Evolutionary conservation across 2,888 invertebrate genomes (phyloP), one percentile per base, ranked within the genome.

Genomic region (Oithona nana): DNA sequence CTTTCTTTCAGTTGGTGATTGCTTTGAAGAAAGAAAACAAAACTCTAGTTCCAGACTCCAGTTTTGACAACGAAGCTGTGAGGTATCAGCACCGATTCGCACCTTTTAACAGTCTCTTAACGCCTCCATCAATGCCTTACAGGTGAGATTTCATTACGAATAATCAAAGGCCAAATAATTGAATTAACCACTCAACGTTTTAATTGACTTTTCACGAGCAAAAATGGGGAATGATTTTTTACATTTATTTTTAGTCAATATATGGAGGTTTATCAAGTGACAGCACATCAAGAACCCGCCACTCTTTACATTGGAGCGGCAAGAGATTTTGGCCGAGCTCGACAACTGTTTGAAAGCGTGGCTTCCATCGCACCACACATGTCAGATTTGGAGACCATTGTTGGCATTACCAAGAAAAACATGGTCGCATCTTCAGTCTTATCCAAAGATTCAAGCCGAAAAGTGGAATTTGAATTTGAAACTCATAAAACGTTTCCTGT

Each of bases 351-450:
- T n/a, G 59, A 59, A 28, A 20, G 22, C 11, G 50, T 49, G 20
- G 24, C 50, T n/a, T 26, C 48, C 8, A 24, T 39, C 16, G 39
- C 8, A 6, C 6, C 39, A 39, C 39, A 6, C 8, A 6, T 39
- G 8, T 6, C 39, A 39, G 59, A 59, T 2, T 48, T 60, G 69
- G 70, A 65, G 68, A 64, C 70, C 71, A 79, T 94, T 66, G 76
- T 93, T 58, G 88, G 87, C 75, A 85, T 95, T 67, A 84, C 88
- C 50, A 95, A 95, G 78, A 92, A 89, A 0, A 97, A 97, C 77
- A 92, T 89, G 72, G 85, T 97, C 67, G 94, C 95, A 16, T 79
- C 93, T 74, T 93, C 92, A 74, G 76, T 97, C 64, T 75, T 95
- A 66, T 86, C 88, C 0, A 88, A 88, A 65, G 95, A 94, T 8